phyloP scores from a whole-genome alignment of 1,140 invertebrate genomes.

The Leptoteleia sp. region DNA sequence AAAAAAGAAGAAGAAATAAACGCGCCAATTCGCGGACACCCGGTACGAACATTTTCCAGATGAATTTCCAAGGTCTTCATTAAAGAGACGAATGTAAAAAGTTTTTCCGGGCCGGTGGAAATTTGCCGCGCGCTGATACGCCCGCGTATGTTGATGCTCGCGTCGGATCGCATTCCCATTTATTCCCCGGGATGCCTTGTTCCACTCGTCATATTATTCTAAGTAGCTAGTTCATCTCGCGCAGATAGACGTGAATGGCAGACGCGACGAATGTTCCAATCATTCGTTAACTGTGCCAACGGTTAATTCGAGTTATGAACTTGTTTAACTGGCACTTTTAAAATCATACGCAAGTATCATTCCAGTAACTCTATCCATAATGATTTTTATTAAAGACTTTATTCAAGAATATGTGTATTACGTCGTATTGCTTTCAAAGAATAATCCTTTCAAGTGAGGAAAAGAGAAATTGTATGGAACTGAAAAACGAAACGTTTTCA shows the following conservation, averaged over 20 bases:
- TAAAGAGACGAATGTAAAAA: constrained; percentile 44
- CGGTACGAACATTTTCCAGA: constrained; percentile 47
- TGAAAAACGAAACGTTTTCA: too few species aligned
- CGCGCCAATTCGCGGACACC: background rate
- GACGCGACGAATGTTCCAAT: constrained; percentile 30
- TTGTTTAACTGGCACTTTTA: background rate
- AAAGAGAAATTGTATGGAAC: too few species aligned
- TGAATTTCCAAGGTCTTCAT: constrained; percentile 60
- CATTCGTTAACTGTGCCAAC: constrained; percentile 29
- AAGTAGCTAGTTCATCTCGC: constrained; percentile 46
- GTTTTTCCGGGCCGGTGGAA: constrained; percentile 36
- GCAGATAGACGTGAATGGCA: constrained; percentile 43
- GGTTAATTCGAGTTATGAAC: constrained; percentile 25
- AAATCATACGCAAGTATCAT: background rate
- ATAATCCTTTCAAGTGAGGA: too few species aligned
- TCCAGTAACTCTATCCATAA: too few species aligned
- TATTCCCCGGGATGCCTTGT: constrained; percentile 30
- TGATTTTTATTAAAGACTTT: too few species aligned
- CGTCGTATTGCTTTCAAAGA: too few species aligned
- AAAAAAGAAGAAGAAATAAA: too few species aligned
- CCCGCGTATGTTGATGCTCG: constrained; percentile 7
- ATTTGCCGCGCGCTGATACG: constrained; percentile 22
- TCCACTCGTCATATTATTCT: constrained; percentile 46
- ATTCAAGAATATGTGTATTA: too few species aligned
- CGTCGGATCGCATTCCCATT: constrained; percentile 24